These are phyloP conservation scores for Alcedo atthis DNA, from an alignment of 2,797 vertebrate genomes.

Conservation along the genomic window DNA sequence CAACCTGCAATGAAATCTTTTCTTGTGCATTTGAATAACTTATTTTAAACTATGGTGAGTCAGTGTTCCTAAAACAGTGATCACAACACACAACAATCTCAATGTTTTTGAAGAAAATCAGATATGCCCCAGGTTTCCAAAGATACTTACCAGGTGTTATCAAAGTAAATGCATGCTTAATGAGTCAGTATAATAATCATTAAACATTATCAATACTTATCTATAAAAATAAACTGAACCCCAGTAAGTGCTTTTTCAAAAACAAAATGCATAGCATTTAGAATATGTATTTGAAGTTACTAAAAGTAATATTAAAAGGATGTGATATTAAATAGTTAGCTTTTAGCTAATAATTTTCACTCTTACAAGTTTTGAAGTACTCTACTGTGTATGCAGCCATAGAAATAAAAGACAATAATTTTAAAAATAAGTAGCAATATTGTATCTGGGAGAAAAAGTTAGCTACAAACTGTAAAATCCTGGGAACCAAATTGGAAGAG, in stretches of 20 bases:
- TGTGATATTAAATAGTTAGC: not conserved
- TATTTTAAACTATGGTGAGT: not conserved
- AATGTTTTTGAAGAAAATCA: not conserved
- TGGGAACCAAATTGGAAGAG: not conserved
- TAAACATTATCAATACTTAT: not conserved
- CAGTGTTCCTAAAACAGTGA: not conserved
- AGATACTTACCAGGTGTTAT: not conserved
- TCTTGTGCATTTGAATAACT: not conserved
- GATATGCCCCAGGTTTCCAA: not conserved
- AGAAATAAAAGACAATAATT: not conserved
- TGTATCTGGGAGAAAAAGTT: not conserved
- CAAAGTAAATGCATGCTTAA: not conserved
- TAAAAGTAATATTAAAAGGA: not conserved
- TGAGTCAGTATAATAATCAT: not conserved
- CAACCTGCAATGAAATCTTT: not conserved
- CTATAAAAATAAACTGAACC: slow-evolving; percentile 20
- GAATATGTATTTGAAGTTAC: not conserved
- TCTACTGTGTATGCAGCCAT: not conserved
- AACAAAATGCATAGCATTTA: not conserved
- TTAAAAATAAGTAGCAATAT: not conserved
- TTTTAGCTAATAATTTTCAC: not conserved
- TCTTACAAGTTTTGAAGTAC: not conserved
- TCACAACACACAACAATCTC: not conserved
- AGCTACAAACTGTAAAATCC: not conserved
- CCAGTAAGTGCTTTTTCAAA: not conserved